These are phyloP conservation scores for Drosophila serrata DNA, from an alignment of 1,140 invertebrate species.

Conservation along the genomic window DNA sequence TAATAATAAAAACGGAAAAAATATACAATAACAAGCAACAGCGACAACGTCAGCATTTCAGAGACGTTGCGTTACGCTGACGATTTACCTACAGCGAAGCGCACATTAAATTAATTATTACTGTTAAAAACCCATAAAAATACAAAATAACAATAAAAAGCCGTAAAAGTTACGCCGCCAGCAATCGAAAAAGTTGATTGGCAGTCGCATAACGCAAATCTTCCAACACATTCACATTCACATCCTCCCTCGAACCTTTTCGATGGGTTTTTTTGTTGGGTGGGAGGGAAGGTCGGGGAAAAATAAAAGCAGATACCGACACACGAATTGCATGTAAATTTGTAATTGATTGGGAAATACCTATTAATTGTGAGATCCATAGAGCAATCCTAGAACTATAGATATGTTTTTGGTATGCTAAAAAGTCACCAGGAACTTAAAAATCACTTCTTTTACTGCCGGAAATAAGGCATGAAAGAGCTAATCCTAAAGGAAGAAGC, in stretches of 20 bases:
- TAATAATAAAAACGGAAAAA: background rate
- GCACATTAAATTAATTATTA: conserved; percentile 82
- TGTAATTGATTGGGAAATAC: conserved; percentile 31
- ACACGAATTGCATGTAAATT: conserved; percentile 41
- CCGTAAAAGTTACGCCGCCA: conserved; percentile 66
- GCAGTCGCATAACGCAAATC: conserved; percentile 52
- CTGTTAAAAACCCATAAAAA: conserved; percentile 81
- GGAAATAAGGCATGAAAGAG: background rate
- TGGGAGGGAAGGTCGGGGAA: conserved; percentile 18
- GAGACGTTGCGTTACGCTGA: conserved; percentile 34
- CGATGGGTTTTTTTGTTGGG: background rate
- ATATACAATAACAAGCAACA: background rate
- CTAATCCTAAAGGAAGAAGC: too few species aligned
- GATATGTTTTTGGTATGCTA: background rate
- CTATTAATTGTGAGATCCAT: conserved; percentile 20
- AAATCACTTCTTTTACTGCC: background rate
- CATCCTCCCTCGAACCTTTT: background rate
- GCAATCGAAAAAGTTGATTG: conserved; percentile 66
- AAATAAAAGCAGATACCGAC: conserved; percentile 36
- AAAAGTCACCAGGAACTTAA: background rate
- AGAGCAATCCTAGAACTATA: background rate
- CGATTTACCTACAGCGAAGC: conserved; percentile 78
- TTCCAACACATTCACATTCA: background rate
- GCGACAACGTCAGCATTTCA: conserved; percentile 24
- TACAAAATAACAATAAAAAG: conserved; percentile 73